A percentile compares a stretch with the other conserved stretches of the same genome.
phyloP scores from a whole-genome alignment of 2,888 invertebrate genomes.

The Drosophila conformis region DNA sequence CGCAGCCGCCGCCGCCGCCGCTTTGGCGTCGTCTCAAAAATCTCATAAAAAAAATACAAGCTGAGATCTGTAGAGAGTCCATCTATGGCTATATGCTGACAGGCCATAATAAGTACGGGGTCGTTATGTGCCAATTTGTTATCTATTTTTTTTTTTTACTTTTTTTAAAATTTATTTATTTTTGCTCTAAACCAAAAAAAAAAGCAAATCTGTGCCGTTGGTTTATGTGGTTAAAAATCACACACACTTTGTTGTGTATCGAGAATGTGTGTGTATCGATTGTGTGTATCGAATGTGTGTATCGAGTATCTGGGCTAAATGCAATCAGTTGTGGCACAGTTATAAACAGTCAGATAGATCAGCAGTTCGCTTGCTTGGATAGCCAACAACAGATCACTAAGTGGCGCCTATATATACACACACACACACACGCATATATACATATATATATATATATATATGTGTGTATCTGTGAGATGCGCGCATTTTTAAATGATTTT shows the following conservation, averaged over 20 bases:
- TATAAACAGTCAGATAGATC: constrained; percentile 25
- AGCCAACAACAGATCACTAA: constrained; percentile 29
- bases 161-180: not conserved
- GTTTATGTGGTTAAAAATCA: constrained; percentile 37
- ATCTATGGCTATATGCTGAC: constrained; percentile 63
- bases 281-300: constrained; percentile 24
- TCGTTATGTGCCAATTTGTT: constrained; percentile 65
- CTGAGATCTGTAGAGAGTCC: constrained; percentile 52
- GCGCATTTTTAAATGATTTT: constrained; percentile 63
- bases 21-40: constrained; percentile 40
- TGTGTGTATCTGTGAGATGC: constrained; percentile 40
- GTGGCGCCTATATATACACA: constrained; percentile 37
- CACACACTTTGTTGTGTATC: not conserved
- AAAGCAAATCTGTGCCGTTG: constrained; percentile 35
- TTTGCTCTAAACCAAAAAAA: constrained; percentile 27
- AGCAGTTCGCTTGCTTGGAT: not conserved
- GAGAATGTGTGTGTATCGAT: constrained; percentile 15
- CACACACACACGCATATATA: constrained; percentile 15
- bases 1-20: constrained; percentile 31
- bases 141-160: constrained; percentile 21
- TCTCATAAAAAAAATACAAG: constrained; percentile 24
- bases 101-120: constrained; percentile 68
- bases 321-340: constrained; percentile 30
- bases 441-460: not conserved
- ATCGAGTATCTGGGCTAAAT: constrained; percentile 50